phyloP scores from a whole-genome alignment of 2,797 vertebrate species.

The Chloroceryle amazona region DNA sequence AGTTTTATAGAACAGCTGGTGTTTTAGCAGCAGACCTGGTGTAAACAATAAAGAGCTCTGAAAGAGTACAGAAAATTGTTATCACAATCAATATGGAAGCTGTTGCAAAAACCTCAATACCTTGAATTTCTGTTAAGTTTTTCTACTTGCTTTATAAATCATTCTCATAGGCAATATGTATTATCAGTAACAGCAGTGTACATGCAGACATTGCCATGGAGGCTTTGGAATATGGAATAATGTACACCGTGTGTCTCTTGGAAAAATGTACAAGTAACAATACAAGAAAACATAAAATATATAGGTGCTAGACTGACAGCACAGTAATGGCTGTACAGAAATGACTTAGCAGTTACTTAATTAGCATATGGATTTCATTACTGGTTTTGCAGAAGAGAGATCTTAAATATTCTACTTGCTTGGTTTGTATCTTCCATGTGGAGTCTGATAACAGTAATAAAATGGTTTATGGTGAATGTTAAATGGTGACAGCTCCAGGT shows the following conservation, averaged over 20 bases:
- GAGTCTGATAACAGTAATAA: neutral
- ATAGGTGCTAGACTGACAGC: neutral
- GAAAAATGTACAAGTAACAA: slow-evolving; percentile 23
- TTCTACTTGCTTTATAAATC: slow-evolving; percentile 37
- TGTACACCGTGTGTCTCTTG: neutral
- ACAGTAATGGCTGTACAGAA: neutral
- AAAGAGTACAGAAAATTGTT: neutral
- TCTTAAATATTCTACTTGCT: neutral
- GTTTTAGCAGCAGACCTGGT: neutral
- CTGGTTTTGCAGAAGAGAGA: neutral
- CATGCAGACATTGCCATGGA: neutral
- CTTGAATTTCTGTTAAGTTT: neutral
- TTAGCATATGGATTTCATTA: slow-evolving; percentile 43
- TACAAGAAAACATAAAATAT: slow-evolving; percentile 4
- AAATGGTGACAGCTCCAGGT: slow-evolving; percentile 3
- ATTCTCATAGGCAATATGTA: neutral
- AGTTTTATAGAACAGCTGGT: neutral
- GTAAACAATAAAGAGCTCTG: neutral
- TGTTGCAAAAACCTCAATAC: neutral
- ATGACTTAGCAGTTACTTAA: slow-evolving; percentile 4
- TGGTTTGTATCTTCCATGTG: neutral
- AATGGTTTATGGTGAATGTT: neutral
- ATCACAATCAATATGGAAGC: neutral
- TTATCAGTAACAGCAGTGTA: neutral
- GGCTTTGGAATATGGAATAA: neutral